phyloP scores from a whole-genome alignment of 2,113 vertebrate genomes.

The Jaculus jaculus region DNA sequence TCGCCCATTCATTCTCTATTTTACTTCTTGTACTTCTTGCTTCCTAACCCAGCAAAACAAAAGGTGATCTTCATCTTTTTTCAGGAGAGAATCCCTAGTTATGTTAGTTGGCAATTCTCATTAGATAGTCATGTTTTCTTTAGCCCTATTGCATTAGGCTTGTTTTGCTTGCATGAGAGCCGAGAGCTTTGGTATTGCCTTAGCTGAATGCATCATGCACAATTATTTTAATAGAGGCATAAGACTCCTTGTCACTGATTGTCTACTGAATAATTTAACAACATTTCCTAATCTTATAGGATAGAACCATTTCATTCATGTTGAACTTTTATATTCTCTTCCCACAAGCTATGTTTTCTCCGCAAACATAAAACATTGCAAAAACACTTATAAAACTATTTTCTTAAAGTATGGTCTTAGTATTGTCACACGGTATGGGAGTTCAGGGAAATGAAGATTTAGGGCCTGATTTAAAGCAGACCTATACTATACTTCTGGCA shows the following conservation, averaged over 20 bases:
- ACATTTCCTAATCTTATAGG: background rate
- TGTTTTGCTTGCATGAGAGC: background rate
- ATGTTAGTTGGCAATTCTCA: background rate
- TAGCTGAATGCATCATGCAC: background rate
- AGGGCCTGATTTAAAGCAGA: background rate
- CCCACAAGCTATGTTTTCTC: background rate
- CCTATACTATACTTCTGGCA: background rate
- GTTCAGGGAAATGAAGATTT: slow-evolving; percentile 22
- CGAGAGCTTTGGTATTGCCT: no score
- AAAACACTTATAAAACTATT: background rate
- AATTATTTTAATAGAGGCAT: background rate
- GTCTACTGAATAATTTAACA: background rate
- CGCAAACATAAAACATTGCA: slow-evolving; percentile 17
- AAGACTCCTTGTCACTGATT: background rate
- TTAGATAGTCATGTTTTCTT: no score
- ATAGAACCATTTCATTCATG: background rate
- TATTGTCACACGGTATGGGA: background rate
- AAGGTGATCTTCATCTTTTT: fast-evolving
- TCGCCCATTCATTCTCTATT: no score
- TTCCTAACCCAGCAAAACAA: no score
- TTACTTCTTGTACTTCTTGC: no score
- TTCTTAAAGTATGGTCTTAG: background rate
- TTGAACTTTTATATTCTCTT: background rate
- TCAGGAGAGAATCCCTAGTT: background rate
- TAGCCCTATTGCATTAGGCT: background rate